Evolutionary conservation across 1,140 invertebrate species (phyloP).

Genomic region (Metopolophium dirhodum): DNA sequence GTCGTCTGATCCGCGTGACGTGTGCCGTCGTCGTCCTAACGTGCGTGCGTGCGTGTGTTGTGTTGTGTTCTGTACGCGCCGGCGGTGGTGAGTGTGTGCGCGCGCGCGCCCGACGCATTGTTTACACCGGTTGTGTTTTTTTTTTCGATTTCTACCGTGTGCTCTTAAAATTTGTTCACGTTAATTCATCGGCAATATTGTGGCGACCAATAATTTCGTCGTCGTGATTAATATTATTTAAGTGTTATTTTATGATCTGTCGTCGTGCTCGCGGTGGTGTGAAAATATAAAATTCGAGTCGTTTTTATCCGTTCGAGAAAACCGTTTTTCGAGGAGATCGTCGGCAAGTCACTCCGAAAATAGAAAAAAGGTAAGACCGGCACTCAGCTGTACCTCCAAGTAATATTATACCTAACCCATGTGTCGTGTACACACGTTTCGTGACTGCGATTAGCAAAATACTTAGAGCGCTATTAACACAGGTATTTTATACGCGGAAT

Average conservation of each 20-base stretch:
- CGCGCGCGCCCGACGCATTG: neutral
- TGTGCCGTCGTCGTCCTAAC: neutral
- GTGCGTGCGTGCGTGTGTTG: conserved; percentile 10
- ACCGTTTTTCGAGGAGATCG: neutral
- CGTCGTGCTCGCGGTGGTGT: neutral
- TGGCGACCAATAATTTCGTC: neutral
- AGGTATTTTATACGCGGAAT: neutral
- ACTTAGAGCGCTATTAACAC: too few relatives aligned
- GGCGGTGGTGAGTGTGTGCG: neutral
- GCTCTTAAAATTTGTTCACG: neutral
- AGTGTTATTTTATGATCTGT: neutral
- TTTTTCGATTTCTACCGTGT: neutral
- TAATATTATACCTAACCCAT: neutral
- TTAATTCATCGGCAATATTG: neutral
- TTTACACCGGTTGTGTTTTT: neutral
- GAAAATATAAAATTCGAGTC: neutral
- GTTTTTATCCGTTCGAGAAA: neutral
- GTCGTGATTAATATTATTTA: neutral
- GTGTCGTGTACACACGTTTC: neutral
- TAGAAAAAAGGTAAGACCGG: neutral
- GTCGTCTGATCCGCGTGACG: neutral
- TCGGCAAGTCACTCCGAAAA: neutral
- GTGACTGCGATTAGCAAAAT: neutral
- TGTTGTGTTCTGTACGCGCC: neutral
- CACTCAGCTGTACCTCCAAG: too few relatives aligned